Percentiles rank a stretch among this genome's conserved stretches.
phyloP scores from a whole-genome alignment of 2,888 invertebrate species.

The Epirrita christyi region DNA sequence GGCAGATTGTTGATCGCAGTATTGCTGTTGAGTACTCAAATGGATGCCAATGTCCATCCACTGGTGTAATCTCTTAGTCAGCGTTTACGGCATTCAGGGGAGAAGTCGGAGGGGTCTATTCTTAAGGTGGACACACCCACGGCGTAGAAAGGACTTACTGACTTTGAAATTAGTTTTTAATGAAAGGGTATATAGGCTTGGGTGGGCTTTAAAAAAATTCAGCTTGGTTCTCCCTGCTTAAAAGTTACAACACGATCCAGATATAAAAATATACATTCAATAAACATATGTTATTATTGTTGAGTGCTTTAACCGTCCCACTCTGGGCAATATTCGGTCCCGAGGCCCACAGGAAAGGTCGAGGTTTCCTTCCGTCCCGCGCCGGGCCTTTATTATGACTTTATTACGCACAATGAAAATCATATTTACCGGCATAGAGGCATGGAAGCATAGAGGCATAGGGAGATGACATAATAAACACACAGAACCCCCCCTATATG shows the following conservation, averaged over 20 bases:
- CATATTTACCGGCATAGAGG: conserved; percentile 62
- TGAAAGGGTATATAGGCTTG: not conserved
- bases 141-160: conserved; percentile 5
- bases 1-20: no score
- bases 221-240: not conserved
- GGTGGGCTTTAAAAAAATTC: conserved; percentile 1
- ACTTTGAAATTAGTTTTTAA: conserved; percentile 14
- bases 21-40: no score
- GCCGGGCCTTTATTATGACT: conserved; percentile 66
- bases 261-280: conserved; percentile 38
- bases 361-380: conserved; percentile 69
- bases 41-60: no score
- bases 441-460: conserved; percentile 52
- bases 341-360: conserved; percentile 65
- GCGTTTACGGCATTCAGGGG: no score
- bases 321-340: conserved; percentile 44
- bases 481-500: conserved; percentile 56
- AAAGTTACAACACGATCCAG: conserved; percentile 23
- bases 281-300: conserved; percentile 41
- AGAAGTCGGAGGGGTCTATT: no score
- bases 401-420: conserved; percentile 77
- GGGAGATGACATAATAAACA: conserved; percentile 73
- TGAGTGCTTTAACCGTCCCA: conserved; percentile 29
- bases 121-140: no score
- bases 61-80: no score